A percentile compares a stretch with the other conserved stretches of the same genome.
These are phyloP conservation scores for Tetramorium parvispinum DNA, from an alignment of 1,140 invertebrate genomes.

Conservation along the genomic window DNA sequence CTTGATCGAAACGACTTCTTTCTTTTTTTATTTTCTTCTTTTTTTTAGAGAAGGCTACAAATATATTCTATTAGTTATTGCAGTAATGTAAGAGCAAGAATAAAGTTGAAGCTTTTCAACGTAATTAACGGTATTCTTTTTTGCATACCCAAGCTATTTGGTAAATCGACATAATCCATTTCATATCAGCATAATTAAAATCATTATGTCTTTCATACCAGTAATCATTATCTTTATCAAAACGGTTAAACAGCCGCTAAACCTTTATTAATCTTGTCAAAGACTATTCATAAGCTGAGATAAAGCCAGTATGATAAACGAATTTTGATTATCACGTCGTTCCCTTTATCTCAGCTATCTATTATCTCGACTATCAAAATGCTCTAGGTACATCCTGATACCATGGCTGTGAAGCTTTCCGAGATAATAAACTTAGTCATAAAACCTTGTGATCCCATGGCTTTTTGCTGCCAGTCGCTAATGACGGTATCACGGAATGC, in stretches of 20 bases:
- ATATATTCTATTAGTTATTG: background rate
- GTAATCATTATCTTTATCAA: background rate
- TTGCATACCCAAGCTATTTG: background rate
- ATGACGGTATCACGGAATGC: background rate
- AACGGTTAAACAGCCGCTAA: background rate
- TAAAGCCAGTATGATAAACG: background rate
- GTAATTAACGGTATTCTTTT: background rate
- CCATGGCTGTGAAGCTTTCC: background rate
- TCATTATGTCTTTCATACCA: background rate
- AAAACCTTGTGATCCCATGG: background rate
- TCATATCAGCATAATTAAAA: background rate
- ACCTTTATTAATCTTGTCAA: background rate
- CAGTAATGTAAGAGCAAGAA: background rate
- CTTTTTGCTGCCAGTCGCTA: background rate
- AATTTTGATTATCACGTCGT: background rate
- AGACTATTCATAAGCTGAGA: background rate
- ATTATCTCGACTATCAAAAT: background rate
- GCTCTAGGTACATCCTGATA: no score
- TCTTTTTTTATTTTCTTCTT: background rate
- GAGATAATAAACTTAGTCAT: background rate
- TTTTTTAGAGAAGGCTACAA: background rate
- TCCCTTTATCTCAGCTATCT: background rate
- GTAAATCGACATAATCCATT: background rate
- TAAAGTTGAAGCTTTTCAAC: slow-evolving; percentile 18
- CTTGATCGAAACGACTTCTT: background rate